phyloP scores from a whole-genome alignment of 53 echinoderm and acorn worm genomes.

The Astropecten irregularis region DNA sequence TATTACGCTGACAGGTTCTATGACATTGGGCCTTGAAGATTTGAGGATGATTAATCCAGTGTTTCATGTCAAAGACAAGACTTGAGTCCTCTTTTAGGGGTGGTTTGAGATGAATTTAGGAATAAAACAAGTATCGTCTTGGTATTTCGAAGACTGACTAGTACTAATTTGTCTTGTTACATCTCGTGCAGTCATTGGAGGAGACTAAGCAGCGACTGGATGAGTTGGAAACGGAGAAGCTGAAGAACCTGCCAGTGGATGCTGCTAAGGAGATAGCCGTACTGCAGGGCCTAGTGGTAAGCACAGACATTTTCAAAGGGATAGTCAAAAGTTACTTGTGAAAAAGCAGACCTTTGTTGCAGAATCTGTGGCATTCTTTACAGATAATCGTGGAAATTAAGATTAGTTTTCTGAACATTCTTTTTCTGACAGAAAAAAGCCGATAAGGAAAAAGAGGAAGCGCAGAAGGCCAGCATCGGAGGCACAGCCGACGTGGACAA shows the following conservation, averaged over 20 bases:
- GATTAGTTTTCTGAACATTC: background rate
- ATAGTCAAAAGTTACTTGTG: too few relatives aligned
- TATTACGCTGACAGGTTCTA: too few relatives aligned
- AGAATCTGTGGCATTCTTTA: background rate
- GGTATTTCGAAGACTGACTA: too few relatives aligned
- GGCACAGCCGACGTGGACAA: conserved; percentile 78
- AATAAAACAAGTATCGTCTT: too few relatives aligned
- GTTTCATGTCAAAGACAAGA: too few relatives aligned
- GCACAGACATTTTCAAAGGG: background rate
- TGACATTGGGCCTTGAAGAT: too few relatives aligned
- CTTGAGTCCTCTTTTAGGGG: too few relatives aligned
- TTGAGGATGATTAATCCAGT: too few relatives aligned
- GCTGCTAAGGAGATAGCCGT: conserved; percentile 83
- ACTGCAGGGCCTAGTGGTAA: conserved; percentile 78
- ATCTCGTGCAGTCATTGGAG: conserved; percentile 71
- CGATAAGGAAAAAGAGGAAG: conserved; percentile 69
- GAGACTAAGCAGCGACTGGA: conserved; percentile 80
- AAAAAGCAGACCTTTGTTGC: too few relatives aligned
- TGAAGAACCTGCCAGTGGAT: conserved; percentile 81
- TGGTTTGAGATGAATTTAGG: too few relatives aligned
- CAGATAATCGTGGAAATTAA: background rate
- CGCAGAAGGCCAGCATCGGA: conserved; percentile 73
- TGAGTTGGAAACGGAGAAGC: conserved; percentile 82
- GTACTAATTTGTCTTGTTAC: too few relatives aligned
- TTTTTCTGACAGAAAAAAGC: conserved; percentile 56